phyloP scores from a whole-genome alignment of 2,113 vertebrate genomes.

The Lepus europaeus region DNA sequence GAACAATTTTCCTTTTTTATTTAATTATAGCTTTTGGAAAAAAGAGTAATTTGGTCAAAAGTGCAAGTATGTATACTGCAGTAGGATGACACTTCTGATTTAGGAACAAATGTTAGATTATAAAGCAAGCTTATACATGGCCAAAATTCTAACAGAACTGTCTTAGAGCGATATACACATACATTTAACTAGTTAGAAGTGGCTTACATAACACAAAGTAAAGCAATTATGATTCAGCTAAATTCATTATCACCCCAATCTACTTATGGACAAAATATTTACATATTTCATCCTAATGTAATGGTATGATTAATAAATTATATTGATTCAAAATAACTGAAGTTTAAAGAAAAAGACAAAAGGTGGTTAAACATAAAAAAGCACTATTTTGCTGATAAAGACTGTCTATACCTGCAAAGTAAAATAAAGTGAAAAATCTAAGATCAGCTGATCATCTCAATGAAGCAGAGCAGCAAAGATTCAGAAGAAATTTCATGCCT shows the following conservation, averaged over 20 bases:
- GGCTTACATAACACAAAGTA: neutral
- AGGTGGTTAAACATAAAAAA: constrained; percentile 2
- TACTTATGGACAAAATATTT: constrained; percentile 3
- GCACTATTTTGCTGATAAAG: constrained; percentile 18
- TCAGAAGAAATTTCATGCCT: neutral
- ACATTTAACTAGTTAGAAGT: constrained; percentile 2
- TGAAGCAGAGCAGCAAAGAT: neutral
- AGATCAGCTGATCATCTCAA: neutral
- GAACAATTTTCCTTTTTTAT: neutral
- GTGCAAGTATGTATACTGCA: neutral
- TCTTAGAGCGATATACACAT: neutral
- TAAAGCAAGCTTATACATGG: constrained; percentile 38
- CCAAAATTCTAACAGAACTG: neutral
- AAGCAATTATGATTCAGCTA: constrained; percentile 13
- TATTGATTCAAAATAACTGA: constrained; percentile 33
- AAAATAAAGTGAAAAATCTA: constrained; percentile 27
- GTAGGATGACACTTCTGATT: neutral
- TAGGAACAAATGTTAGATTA: constrained; percentile 32
- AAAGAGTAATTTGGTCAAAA: constrained; percentile 3
- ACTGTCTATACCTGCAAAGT: constrained; percentile 6
- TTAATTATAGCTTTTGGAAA: neutral
- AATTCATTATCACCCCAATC: neutral
- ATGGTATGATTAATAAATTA: constrained; percentile 31
- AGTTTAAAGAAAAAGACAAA: neutral
- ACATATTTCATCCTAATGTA: constrained; percentile 30